phyloP scores from a whole-genome alignment of 2,888 invertebrate species.

The Sminthurinus aureus region DNA sequence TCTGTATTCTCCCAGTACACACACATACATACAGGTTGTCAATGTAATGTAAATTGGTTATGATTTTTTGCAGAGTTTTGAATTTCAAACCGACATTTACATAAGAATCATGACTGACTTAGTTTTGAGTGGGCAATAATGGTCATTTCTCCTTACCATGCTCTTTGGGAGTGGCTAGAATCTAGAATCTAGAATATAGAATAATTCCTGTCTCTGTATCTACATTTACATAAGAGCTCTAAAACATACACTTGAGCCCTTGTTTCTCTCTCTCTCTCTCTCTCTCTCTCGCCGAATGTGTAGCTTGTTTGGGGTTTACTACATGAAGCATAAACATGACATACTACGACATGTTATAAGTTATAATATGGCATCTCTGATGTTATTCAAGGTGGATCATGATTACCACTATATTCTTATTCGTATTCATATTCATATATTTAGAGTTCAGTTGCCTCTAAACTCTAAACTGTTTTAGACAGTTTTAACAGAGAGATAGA shows the following conservation, averaged over 20 bases:
- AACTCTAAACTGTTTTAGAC: background rate
- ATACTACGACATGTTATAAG: too few species aligned
- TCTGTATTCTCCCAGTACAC: background rate
- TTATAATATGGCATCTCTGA: background rate
- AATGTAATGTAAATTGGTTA: conserved; percentile 33
- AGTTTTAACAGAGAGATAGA: too few species aligned
- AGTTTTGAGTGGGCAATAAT: conserved; percentile 31
- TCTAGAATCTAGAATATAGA: background rate
- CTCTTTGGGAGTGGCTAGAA: background rate
- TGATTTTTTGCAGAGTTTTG: conserved; percentile 34
- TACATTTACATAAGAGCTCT: background rate
- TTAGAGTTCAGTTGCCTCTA: conserved; percentile 9
- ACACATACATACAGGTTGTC: conserved; percentile 9
- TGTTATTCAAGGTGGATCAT: background rate
- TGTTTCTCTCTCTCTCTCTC: conserved; percentile 1
- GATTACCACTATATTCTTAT: background rate
- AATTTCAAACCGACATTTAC: conserved; percentile 28
- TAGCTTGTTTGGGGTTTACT: background rate
- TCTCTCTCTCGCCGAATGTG: background rate
- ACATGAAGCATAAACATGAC: too few species aligned
- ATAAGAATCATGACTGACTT: conserved; percentile 28
- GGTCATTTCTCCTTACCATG: conserved; percentile 20
- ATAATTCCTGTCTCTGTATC: background rate
- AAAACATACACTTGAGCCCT: too few species aligned
- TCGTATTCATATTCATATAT: background rate